Conservation (phyloP, 2,113 vertebrate genomes). For the Bufo gargarizans region DNA sequence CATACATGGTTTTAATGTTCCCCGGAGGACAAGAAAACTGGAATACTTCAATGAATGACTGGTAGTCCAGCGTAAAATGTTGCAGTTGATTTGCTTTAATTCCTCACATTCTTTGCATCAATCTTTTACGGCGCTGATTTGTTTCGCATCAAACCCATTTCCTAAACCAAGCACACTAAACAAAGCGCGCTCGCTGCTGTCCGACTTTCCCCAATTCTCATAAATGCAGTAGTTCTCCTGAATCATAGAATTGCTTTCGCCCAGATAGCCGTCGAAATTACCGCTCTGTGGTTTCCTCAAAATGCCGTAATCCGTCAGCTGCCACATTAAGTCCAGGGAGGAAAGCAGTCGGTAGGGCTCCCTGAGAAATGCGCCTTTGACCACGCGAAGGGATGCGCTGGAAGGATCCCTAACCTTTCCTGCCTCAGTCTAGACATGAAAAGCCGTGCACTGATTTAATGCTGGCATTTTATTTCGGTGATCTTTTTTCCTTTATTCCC, state of each 20-base stretch:
- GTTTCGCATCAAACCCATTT: slow-evolving; percentile 12
- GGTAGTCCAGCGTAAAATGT: neutral
- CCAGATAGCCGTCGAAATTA: slow-evolving; percentile 77
- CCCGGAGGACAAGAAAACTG: neutral
- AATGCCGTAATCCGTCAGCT: slow-evolving; percentile 83
- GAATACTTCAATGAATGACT: neutral
- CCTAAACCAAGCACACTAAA: neutral
- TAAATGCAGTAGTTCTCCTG: slow-evolving; percentile 73
- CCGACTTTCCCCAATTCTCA: slow-evolving; percentile 70
- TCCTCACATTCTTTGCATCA: neutral
- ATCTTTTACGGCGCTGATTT: neutral
- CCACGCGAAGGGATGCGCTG: slow-evolving; percentile 77
- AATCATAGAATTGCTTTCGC: slow-evolving; percentile 71
- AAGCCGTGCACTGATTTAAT: slow-evolving; percentile 91
- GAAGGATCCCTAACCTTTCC: slow-evolving; percentile 88
- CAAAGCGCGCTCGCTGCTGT: slow-evolving; percentile 62
- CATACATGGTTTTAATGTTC: neutral
- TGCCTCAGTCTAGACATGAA: slow-evolving; percentile 86
- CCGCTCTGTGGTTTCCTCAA: slow-evolving; percentile 77
- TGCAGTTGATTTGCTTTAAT: neutral
- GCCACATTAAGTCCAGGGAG: slow-evolving; percentile 74
- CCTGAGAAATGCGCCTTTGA: slow-evolving; percentile 70
- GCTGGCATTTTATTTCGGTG: slow-evolving; percentile 86
- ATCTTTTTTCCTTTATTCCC: slow-evolving; percentile 73
- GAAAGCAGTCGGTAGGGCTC: slow-evolving; percentile 63